Conservation (phyloP, 2,888 invertebrate species). For the Drosophila nr. fundita region DNA sequence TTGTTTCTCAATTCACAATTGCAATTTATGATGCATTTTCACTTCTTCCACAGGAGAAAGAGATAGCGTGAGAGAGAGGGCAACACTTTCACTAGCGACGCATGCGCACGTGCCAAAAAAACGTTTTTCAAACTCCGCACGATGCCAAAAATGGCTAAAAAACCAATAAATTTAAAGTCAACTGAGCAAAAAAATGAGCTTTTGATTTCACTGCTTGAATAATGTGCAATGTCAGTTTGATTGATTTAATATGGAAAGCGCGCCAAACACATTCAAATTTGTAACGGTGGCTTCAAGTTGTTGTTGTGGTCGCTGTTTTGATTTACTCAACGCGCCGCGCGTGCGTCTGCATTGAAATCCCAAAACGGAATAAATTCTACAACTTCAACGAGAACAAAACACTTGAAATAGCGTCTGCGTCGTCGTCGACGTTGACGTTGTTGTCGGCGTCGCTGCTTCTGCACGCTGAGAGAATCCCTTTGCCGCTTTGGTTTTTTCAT, state of each 20-base stretch:
- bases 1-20: conserved; percentile 45
- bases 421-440: conserved; percentile 20
- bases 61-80: background rate
- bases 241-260: conserved; percentile 49
- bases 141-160: conserved; percentile 60
- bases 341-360: conserved; percentile 84
- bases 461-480: conserved; percentile 66
- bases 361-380: conserved; percentile 84
- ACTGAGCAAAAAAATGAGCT: conserved; percentile 18
- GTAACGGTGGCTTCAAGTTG: conserved; percentile 39
- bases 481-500: conserved; percentile 64
- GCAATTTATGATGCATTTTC: conserved; percentile 62
- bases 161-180: conserved; percentile 25
- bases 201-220: conserved; percentile 51
- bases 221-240: conserved; percentile 48
- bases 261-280: conserved; percentile 59
- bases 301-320: conserved; percentile 25
- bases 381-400: conserved; percentile 81
- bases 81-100: conserved; percentile 70
- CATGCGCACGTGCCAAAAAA: conserved; percentile 67
- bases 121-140: conserved; percentile 5
- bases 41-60: background rate
- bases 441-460: conserved; percentile 30
- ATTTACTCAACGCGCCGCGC: conserved; percentile 67
- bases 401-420: conserved; percentile 52